phyloP scores from a whole-genome alignment of 2,888 invertebrate genomes.

The Aleiodes leptofemur region DNA sequence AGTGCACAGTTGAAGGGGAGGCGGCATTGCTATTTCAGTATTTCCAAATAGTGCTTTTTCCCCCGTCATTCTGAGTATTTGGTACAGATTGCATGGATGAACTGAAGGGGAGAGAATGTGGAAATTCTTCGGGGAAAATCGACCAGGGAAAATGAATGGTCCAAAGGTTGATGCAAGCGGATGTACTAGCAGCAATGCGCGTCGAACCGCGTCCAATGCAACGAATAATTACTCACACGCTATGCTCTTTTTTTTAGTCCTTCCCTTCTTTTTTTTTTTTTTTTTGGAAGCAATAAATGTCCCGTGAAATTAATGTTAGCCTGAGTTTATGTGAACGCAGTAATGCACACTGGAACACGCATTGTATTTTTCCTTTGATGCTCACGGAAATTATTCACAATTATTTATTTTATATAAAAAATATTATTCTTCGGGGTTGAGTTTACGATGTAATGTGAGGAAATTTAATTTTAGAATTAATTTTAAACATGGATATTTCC shows the following conservation, averaged over 20 bases:
- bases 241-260: constrained; percentile 12
- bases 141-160: constrained; percentile 43
- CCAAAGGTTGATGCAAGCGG: constrained; percentile 18
- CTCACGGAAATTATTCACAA: not conserved
- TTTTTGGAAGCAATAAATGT: constrained; percentile 43
- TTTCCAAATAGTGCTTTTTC: constrained; percentile 7
- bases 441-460: not conserved
- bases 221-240: constrained; percentile 39
- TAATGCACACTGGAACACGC: constrained; percentile 30
- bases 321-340: constrained; percentile 24
- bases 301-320: constrained; percentile 48
- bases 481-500: too few relatives aligned
- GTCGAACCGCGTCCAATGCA: constrained; percentile 40
- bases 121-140: constrained; percentile 45
- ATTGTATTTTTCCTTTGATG: constrained; percentile 14
- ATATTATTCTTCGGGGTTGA: not conserved
- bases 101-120: constrained; percentile 23
- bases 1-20: not conserved
- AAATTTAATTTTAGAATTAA: too few relatives aligned
- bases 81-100: constrained; percentile 18
- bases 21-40: constrained; percentile 10
- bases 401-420: not conserved
- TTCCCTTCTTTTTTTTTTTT: constrained; percentile 18
- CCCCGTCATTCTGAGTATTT: not conserved
- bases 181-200: constrained; percentile 24